Base-by-base conservation (phyloP, 2,797 vertebrate genomes). In the Lophius americanus region DNA sequence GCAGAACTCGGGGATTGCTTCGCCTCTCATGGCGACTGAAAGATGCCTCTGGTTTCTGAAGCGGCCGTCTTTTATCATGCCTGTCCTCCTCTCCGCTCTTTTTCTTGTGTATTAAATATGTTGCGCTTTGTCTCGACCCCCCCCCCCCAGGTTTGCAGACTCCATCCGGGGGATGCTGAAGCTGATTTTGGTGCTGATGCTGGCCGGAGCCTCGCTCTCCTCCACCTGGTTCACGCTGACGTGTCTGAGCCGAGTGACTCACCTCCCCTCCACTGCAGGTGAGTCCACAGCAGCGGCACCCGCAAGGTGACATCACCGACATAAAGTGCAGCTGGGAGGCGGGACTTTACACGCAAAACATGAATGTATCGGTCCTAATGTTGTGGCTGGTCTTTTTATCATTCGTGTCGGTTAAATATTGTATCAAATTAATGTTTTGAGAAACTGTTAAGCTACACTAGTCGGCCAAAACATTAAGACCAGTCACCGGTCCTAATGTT, bases 161-260 rank as follows among this genome's bases (percentile, higher is more conserved):
- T 99, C 95, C 68, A 97, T 99, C 83, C 95, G 97, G 2, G 98
- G 97, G 46, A 96, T 98, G 94, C 92, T 99, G 90, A 99, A 99
- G 87, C 94, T 97, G 64, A 99, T 99, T 79, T 92, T 99, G 71
- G 95, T 99, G 77, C 93, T 99, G 84, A 95, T 99, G 91, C 92
- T 99, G 75, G 96, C 96, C 6, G 98, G 97, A 70, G 96, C 98
- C 55, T 97, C 97, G 0, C 90, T 99, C 38, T 91, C 97, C 38
- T 95, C 98, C 50, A 97, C 96, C 0, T 99, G 98, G 98, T 98
- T 98, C 81, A 98, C 98, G 9, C 94, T 99, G 78, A 99, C 96
- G 72, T 98, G 97, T 85, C 84, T 98, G 77, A 96, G 86, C 85
- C 94, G 86, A 56, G 87, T 96, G 81, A 98, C 97, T 56, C 96